Base-by-base conservation (phyloP, 1,140 invertebrate species). In the Pseudomyrmex flavicornis region DNA sequence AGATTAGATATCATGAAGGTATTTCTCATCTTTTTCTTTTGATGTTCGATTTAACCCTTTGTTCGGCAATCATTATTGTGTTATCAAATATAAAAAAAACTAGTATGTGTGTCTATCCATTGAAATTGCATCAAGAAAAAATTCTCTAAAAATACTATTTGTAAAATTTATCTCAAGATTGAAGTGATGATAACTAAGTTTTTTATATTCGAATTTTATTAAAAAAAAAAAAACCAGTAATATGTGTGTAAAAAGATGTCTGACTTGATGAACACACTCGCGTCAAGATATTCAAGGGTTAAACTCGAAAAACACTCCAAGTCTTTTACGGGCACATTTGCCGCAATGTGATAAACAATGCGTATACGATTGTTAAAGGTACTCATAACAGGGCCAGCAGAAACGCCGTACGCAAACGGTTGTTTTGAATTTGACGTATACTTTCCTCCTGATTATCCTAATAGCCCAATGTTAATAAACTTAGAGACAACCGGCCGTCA, bases 1-100 rank as follows among this genome's bases (percentile, higher is more conserved):
- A 95, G 98, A 87, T 95, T 99, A 63, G 98, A 99, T 93, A 96
- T 99, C 79, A 99, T 99, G 98, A 99, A 98, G 96, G 98, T 97
- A 92, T 70, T 76, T 77, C 10, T 77, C 10, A 17, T 66, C 1
- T 58, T 48, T 59, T 17, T 0, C 15, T 10, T 62, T 1, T 1
- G 9, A 59, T 12, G 56, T 3, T 17, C n/a, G 2, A 54, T 15
- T n/a, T n/a, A 61, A 69, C 20, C 0, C 17, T 76, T 17, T 10
- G 59, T 35, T 26, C 20, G 7, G 13, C 26, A 5, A 9, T 1
- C 0, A 59, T 12, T 52, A 44, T 35, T 61, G 54, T 22, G 61
- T 48, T 62, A 44, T 26, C 26, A 17, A 17, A 17, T 17, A 17
- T 17, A 17, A 62, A 74, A 74, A 35, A 35, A 35, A 5, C 5